A percentile compares a stretch with the other conserved stretches of the same genome.
Evolutionary conservation across 1,140 invertebrate species (phyloP).

Genomic region (Meloidogyne exigua): DNA sequence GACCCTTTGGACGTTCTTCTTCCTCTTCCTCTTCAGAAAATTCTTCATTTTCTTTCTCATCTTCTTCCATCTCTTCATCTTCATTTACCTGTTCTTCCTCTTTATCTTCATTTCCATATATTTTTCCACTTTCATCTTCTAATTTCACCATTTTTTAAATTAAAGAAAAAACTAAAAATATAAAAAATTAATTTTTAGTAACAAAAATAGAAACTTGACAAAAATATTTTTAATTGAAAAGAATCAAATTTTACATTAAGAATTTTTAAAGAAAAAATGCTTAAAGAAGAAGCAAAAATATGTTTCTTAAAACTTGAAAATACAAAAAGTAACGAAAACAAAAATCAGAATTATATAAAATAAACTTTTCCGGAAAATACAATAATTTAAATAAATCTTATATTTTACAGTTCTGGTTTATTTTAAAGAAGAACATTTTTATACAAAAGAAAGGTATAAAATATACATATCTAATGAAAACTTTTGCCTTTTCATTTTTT

Average conservation of each 20-base stretch:
- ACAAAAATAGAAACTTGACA: too few relatives aligned
- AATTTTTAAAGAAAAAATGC: too few relatives aligned
- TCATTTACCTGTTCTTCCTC: conserved; percentile 13
- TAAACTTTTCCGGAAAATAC: too few relatives aligned
- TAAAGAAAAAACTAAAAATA: not conserved
- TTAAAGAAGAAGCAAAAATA: too few relatives aligned
- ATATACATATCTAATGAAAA: not conserved
- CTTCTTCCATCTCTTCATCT: conserved; percentile 12
- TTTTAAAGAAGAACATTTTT: not conserved
- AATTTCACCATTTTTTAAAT: conserved; percentile 40
- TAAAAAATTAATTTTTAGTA: not conserved
- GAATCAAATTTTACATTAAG: not conserved
- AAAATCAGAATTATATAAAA: too few relatives aligned
- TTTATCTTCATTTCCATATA: conserved; percentile 17
- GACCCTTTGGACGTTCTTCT: not conserved
- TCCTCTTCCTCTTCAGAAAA: conserved; percentile 2
- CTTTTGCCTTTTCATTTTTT: not conserved
- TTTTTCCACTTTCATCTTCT: conserved; percentile 18
- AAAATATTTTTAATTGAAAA: not conserved
- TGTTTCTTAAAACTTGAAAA: too few relatives aligned
- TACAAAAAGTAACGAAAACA: too few relatives aligned
- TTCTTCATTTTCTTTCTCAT: not conserved
- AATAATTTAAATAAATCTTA: too few relatives aligned
- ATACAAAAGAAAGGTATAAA: not conserved
- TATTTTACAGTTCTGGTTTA: too few relatives aligned